These are phyloP conservation scores for Ectropis crepuscularia DNA, from an alignment of 2,888 invertebrate genomes.

Conservation along the genomic window DNA sequence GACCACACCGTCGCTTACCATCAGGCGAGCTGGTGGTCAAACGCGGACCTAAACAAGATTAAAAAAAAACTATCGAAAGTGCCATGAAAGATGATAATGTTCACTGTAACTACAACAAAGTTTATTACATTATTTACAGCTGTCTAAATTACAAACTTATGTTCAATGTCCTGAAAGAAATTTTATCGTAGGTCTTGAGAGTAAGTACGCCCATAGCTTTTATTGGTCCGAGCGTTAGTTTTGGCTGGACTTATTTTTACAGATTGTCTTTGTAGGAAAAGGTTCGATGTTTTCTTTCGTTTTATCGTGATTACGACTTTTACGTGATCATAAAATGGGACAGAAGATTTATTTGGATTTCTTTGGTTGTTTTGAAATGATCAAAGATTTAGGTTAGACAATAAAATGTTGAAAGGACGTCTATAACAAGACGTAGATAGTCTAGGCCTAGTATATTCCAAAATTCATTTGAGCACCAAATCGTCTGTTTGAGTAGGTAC, in stretches of 20 bases:
- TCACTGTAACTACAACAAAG: not conserved
- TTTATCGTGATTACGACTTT: constrained; percentile 12
- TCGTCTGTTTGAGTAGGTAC: no score
- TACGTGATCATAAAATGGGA: constrained; percentile 9
- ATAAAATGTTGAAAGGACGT: no score
- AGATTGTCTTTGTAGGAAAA: not conserved
- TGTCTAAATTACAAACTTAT: constrained; percentile 11
- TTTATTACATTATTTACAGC: constrained; percentile 13
- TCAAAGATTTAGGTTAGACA: not conserved
- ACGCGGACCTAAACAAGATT: no score
- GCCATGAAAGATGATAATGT: no score
- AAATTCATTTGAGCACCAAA: no score
- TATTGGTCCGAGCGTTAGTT: constrained; percentile 6
- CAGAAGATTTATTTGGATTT: constrained; percentile 3
- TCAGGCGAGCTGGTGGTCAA: no score
- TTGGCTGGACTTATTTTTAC: constrained; percentile 9
- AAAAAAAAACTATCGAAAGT: no score
- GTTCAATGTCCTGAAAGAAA: not conserved
- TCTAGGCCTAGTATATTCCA: no score
- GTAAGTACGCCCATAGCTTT: constrained; percentile 6
- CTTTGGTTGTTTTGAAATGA: not conserved
- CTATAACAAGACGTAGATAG: no score
- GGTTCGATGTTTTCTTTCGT: constrained; percentile 3
- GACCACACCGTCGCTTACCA: no score
- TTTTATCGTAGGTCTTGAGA: constrained; percentile 8